Evolutionary conservation across 2,797 vertebrate genomes (phyloP), one percentile per base, ranked within the genome.

Genomic region (Trichosurus vulpecula): DNA sequence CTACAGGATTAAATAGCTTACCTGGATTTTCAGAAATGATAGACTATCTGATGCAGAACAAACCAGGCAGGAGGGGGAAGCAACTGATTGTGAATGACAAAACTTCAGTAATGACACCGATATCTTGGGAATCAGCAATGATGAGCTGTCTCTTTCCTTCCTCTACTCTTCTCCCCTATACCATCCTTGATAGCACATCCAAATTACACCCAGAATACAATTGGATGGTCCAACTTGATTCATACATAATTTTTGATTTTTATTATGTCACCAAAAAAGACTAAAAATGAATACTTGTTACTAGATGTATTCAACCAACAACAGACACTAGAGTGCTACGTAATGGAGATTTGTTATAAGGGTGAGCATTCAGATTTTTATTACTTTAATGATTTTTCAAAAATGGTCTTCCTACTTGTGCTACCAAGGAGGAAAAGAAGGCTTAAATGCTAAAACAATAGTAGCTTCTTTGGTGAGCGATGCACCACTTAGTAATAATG

Each of bases 401-500:
- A 96, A 95, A 93, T 90, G 90, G 52, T 97, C 56, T 92, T 95
- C 95, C 87, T 96, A 95, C 97, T 97, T 35, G 25, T 96, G 97
- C 92, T 96, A 93, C 6, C 90, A 96, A 93, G 91, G 95, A 94
- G 95, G 55, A 93, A 94, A 58, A 97, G 97, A 95, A 97, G 96
- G 97, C 97, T 97, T 93, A 98, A 98, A 98, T 95, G 94, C 92
- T 98, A 58, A 98, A 98, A 98, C 98, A 98, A 98, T 98, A 96
- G 98, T 98, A 97, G 97, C 95, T 96, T 97, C 96, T 97, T 98
- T 30, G 95, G 97, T 97, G 98, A 98, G 98, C 96, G 98, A 98
- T 98, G 98, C n/a, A 52, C 98, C 98, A 61, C 97, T 98, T 98
- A 97, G 98, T 98, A 98, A 98, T 98, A 98, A 98, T 91, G 97